A percentile compares a stretch with the other conserved stretches of the same genome.
These are phyloP conservation scores for Choristoneura fumiferana DNA, from an alignment of 1,140 invertebrate genomes.

Conservation along the genomic window DNA sequence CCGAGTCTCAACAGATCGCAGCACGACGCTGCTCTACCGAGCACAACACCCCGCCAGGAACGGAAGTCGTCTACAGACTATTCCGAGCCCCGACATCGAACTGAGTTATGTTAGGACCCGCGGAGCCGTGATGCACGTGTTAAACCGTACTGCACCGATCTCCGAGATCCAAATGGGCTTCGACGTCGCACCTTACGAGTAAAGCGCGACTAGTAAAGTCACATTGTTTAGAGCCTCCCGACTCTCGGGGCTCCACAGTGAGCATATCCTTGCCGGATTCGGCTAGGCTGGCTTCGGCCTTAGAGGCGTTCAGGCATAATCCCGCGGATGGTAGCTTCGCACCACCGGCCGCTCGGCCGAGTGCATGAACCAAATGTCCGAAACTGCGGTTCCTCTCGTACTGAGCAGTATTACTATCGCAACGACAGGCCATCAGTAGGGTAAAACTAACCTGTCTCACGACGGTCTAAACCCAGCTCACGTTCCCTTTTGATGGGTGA, in stretches of 20 bases:
- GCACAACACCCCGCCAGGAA: constrained; percentile 81
- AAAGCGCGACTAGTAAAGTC: constrained; percentile 11
- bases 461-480: constrained; percentile 91
- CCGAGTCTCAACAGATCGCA: constrained; percentile 79
- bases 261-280: constrained; percentile 24
- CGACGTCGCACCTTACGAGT: neutral
- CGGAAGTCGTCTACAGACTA: constrained; percentile 82
- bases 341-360: constrained; percentile 76
- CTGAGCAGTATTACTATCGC: constrained; percentile 79
- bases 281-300: constrained; percentile 51
- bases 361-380: constrained; percentile 86
- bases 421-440: constrained; percentile 74
- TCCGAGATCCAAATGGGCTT: neutral
- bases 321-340: constrained; percentile 82
- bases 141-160: constrained; percentile 1
- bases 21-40: constrained; percentile 80
- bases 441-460: constrained; percentile 89
- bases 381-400: constrained; percentile 85
- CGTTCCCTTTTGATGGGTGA: constrained; percentile 86
- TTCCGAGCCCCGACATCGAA: constrained; percentile 81
- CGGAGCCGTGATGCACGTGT: constrained; percentile 68
- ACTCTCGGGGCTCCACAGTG: constrained; percentile 1
- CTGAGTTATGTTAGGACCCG: constrained; percentile 61
- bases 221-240: constrained; percentile 13
- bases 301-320: constrained; percentile 88